These are phyloP conservation scores for Potorous gilbertii DNA, from an alignment of 2,797 vertebrate species.

Conservation along the genomic window DNA sequence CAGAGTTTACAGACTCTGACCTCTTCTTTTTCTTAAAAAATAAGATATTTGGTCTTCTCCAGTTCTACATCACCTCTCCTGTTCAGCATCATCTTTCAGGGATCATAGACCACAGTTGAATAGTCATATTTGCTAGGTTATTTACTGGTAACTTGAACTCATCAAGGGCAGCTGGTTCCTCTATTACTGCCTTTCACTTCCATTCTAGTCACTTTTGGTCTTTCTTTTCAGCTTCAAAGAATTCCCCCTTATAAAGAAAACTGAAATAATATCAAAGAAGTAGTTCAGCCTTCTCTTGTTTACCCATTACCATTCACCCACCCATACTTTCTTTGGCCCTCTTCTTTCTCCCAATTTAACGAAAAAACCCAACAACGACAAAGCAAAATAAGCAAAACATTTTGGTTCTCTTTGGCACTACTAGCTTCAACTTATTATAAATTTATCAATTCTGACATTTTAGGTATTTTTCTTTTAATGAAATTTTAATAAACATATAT, in stretches of 20 bases:
- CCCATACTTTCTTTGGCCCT: not conserved
- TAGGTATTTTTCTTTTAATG: not conserved
- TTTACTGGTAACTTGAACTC: not conserved
- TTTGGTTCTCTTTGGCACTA: not conserved
- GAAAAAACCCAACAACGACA: not conserved
- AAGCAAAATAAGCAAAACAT: not conserved
- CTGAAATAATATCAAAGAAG: not conserved
- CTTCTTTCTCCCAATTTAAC: not conserved
- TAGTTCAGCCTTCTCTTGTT: not conserved
- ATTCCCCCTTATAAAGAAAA: not conserved
- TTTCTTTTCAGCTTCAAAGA: not conserved
- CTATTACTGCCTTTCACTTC: not conserved
- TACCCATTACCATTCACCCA: not conserved
- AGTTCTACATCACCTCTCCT: not conserved
- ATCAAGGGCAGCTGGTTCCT: not conserved
- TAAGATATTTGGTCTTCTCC: not conserved
- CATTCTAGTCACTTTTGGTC: not conserved
- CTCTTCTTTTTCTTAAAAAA: not conserved
- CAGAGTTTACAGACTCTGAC: not conserved
- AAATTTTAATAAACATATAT: not conserved
- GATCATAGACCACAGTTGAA: not conserved
- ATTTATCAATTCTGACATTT: not conserved
- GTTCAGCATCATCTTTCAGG: not conserved
- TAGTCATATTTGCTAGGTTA: not conserved
- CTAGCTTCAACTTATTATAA: not conserved